phyloP scores from a whole-genome alignment of 2,113 vertebrate species.

The Macrotus californicus region DNA sequence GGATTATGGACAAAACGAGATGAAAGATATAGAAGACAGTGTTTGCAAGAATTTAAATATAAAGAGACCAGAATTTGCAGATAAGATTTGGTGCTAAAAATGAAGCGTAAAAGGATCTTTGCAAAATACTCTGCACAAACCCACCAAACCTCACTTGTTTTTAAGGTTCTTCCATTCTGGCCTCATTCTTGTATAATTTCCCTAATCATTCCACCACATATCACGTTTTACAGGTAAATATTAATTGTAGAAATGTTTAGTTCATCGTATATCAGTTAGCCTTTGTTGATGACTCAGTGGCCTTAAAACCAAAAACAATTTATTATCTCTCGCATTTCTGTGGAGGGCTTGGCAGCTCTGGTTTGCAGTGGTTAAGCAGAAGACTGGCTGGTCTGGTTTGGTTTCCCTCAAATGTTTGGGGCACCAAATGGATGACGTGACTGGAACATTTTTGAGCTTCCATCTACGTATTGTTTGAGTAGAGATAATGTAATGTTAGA shows the following conservation, averaged over 20 bases:
- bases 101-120: neutral
- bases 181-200: neutral
- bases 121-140: neutral
- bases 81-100: neutral
- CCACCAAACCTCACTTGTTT: neutral
- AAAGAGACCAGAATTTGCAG: slow-evolving; percentile 6
- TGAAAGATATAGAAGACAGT: neutral
- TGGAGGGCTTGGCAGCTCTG: neutral
- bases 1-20: neutral
- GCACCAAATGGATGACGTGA: neutral
- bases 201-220: neutral
- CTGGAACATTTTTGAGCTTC: neutral
- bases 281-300: neutral
- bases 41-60: neutral
- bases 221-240: slow-evolving; percentile 7
- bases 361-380: neutral
- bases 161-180: neutral
- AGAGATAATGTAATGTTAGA: neutral
- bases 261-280: neutral
- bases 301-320: slow-evolving; percentile 13
- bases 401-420: neutral
- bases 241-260: slow-evolving; percentile 6
- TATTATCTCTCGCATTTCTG: neutral
- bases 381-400: neutral
- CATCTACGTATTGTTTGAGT: neutral